phyloP scores from a whole-genome alignment of 2,797 vertebrate genomes.

The Megaceryle alcyon region DNA sequence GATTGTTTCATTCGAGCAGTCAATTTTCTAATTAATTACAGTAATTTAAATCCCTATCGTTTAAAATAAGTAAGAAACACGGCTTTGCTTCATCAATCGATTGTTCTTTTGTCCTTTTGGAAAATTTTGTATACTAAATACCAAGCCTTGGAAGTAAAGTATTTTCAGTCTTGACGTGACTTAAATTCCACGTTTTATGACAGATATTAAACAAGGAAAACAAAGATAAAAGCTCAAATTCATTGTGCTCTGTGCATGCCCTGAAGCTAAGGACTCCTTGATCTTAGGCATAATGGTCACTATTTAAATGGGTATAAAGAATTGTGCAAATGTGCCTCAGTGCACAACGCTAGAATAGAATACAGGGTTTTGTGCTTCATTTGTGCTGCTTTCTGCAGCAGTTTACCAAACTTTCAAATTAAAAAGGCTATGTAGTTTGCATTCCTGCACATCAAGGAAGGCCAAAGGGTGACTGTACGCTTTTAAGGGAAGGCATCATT shows the following conservation, averaged over 20 bases:
- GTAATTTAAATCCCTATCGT: not conserved
- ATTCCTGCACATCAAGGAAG: not conserved
- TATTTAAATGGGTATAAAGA: not conserved
- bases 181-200: not conserved
- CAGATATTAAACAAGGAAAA: not conserved
- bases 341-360: accelerated
- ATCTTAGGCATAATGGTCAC: accelerated
- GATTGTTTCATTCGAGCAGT: slow-evolving; percentile 41
- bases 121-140: not conserved
- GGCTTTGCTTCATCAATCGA: not conserved
- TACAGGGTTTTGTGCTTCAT: not conserved
- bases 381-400: not conserved
- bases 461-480: too few relatives aligned
- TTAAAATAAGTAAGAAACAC: not conserved
- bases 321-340: not conserved
- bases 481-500: accelerated
- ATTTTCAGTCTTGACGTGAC: not conserved
- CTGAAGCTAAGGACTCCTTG: not conserved
- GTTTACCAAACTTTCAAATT: not conserved
- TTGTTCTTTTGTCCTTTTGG: not conserved
- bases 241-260: not conserved
- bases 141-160: not conserved
- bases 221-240: not conserved
- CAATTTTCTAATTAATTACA: slow-evolving; percentile 17
- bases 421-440: not conserved